Percentiles rank a stretch among this genome's conserved stretches.
phyloP scores from a whole-genome alignment of 1,140 invertebrate genomes.

The Orchestia grillus region DNA sequence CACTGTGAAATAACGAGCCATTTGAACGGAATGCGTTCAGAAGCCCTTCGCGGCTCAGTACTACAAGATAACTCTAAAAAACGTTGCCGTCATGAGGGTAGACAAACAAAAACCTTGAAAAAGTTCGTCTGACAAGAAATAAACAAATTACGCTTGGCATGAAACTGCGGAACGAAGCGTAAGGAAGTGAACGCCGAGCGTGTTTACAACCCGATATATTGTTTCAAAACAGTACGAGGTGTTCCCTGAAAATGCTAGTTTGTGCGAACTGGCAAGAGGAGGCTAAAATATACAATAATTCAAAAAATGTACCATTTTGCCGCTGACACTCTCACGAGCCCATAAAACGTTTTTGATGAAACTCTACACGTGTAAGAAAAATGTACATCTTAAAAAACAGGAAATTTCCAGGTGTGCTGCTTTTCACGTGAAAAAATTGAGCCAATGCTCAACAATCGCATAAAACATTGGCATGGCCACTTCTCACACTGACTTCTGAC shows the following conservation, averaged over 20 bases:
- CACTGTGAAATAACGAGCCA: not conserved
- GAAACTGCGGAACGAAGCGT: not conserved
- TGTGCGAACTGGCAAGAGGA: not conserved
- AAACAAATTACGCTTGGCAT: slow-evolving; percentile 37
- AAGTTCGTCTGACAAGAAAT: not conserved
- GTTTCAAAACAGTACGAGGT: not conserved
- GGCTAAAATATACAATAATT: not conserved
- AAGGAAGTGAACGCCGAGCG: not conserved
- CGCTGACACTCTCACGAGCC: not conserved
- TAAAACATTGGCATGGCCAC: not conserved
- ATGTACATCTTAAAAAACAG: not conserved
- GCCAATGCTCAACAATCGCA: not conserved
- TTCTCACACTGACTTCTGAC: not conserved
- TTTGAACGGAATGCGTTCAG: not conserved
- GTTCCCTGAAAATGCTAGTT: not conserved
- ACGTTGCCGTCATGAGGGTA: not conserved
- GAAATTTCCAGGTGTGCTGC: not conserved
- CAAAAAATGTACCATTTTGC: not conserved
- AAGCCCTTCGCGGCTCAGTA: not conserved
- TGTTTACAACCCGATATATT: slow-evolving; percentile 4
- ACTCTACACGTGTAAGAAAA: not conserved
- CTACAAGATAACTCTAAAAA: not conserved
- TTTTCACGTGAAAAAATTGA: not conserved
- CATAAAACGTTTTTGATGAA: not conserved
- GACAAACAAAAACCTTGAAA: not conserved